Conservation (phyloP, 2,113 vertebrate species). For the Camelus bactrianus region DNA sequence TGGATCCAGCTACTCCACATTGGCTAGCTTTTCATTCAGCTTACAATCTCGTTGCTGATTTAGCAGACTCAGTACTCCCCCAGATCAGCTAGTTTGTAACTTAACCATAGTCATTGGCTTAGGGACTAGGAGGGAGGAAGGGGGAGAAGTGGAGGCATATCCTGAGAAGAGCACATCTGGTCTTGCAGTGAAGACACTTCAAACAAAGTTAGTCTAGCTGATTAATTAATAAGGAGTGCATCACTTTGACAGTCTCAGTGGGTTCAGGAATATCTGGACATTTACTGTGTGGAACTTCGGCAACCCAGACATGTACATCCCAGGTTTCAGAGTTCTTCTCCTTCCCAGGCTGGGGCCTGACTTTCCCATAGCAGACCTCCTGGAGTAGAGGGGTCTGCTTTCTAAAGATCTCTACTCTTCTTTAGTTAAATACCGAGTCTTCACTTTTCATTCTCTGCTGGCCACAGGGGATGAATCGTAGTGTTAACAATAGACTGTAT, state of each 20-base stretch:
- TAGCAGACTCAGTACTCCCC: neutral
- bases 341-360: neutral
- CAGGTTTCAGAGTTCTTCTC: neutral
- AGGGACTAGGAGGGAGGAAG: neutral
- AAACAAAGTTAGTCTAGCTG: neutral
- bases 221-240: neutral
- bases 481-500: neutral
- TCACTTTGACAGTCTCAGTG: neutral
- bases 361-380: neutral
- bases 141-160: too few relatives aligned
- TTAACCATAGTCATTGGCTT: neutral
- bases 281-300: neutral
- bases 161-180: neutral
- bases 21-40: neutral
- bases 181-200: neutral
- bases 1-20: neutral
- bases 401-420: neutral
- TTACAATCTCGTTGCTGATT: neutral
- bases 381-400: neutral
- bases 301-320: neutral
- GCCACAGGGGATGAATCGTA: neutral
- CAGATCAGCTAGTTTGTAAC: neutral
- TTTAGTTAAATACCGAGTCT: slow-evolving; percentile 15
- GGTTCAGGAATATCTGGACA: neutral
- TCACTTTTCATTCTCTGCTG: neutral